A percentile compares a stretch with the other conserved stretches of the same genome.
These are phyloP conservation scores for Hippocampus guttulatus DNA, from an alignment of 2,113 vertebrate genomes.

Conservation along the genomic window DNA sequence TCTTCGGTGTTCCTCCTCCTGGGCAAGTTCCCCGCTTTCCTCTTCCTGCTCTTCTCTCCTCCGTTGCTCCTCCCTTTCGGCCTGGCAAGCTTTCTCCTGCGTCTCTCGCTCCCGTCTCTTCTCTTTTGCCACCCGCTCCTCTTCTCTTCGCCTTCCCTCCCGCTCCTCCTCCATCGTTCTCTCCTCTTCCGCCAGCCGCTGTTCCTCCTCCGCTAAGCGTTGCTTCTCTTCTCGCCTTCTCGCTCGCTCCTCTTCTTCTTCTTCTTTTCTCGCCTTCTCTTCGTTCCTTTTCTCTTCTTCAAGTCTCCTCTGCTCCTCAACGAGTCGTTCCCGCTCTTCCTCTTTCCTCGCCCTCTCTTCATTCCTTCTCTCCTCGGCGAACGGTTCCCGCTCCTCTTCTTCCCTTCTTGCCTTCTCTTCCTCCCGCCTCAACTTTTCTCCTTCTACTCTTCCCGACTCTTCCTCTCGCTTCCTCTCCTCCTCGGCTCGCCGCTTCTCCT, in stretches of 20 bases:
- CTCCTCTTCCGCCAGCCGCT: not conserved
- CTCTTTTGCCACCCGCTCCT: not conserved
- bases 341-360: not conserved
- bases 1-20: not conserved
- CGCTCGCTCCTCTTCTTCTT: not conserved
- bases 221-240: no score
- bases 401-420: not conserved
- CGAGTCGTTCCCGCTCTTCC: not conserved
- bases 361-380: not conserved
- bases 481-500: not conserved
- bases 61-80: not conserved
- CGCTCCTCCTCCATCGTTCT: constrained; percentile 1
- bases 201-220: no score
- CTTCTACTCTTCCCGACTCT: constrained; percentile 3
- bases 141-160: not conserved
- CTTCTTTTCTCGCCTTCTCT: not conserved
- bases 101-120: not conserved
- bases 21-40: constrained; percentile 7
- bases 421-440: not conserved
- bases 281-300: not conserved
- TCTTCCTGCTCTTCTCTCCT: constrained; percentile 7
- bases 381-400: not conserved
- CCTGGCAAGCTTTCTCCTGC: not conserved
- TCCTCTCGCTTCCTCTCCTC: constrained; percentile 6
- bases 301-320: not conserved